Evolutionary conservation across 2,113 vertebrate genomes (phyloP), one percentile per base, ranked within the genome.

Genomic region (Rallus limicola): DNA sequence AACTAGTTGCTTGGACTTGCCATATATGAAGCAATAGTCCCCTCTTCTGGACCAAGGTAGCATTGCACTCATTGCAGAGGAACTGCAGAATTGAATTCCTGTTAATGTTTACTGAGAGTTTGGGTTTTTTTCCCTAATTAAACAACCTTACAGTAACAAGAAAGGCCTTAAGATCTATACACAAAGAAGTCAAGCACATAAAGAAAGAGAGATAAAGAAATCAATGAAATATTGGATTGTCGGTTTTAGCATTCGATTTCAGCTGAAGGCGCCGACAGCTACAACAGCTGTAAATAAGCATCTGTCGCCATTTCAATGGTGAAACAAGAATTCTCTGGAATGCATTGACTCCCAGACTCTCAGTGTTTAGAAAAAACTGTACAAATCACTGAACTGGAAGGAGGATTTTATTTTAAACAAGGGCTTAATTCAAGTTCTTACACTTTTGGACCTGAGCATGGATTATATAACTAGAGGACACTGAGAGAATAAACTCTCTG

Each of bases 11-110:
- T 88, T 60, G 38, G 79, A 38, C 36, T 71, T 78, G 13, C 38
- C 62, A 72, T 95, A 67, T 1, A 1, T 92, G 94, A 91, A 97
- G 95, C 98, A 97, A 97, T 9, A 95, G 82, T 94, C 59, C 98
- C 98, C 97, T 90, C 98, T 98, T 97, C 86, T 93, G 98, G 97
- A 36, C 60, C 21, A 38, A 92, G 58, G 48, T 69, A 90, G 89
- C n/a, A 55, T 64, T 96, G 92, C 96, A 93, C 38, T 53, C 50
- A 60, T 7, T 52, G 26, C 64, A 92, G 72, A 91, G 77, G 88
- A 82, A 93, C 60, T 23, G 38, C 34, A 52, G 46, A 69, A 63
- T 0, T 1, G 15, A 33, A 68, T 63, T 76, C 68, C 17, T 12
- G 8, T 70, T 86, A 70, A 88, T 26, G 9, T 91, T 91, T 94